phyloP scores from a whole-genome alignment of 2,113 vertebrate species.

The Cinclus mexicanus region DNA sequence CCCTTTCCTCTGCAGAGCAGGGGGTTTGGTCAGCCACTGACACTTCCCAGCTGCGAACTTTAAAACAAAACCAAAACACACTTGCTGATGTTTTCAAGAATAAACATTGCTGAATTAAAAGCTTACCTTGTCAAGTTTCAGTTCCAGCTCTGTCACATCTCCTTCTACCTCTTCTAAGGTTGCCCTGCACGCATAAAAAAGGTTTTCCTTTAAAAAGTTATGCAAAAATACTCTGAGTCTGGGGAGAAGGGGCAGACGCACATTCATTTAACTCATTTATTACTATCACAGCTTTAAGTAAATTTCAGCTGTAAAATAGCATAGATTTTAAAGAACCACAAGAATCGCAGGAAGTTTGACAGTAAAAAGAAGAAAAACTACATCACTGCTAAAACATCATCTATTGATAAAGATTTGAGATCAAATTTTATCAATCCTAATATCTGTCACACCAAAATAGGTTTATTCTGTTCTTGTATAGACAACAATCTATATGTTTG shows the following conservation, averaged over 20 bases:
- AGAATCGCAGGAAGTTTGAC: neutral
- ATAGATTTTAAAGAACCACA: neutral
- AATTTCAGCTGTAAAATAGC: neutral
- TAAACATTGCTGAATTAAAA: neutral
- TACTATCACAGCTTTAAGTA: neutral
- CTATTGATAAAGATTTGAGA: neutral
- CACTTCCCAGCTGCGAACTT: neutral
- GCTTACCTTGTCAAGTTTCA: constrained; percentile 98
- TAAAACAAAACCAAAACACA: neutral
- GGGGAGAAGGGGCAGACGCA: neutral
- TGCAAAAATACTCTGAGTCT: neutral
- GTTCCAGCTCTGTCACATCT: constrained; percentile 94
- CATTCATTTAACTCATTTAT: neutral
- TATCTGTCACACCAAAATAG: neutral
- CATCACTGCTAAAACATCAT: neutral
- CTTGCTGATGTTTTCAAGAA: neutral
- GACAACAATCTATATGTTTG: neutral
- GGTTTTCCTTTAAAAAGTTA: neutral
- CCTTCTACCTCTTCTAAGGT: constrained; percentile 97
- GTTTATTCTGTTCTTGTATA: neutral
- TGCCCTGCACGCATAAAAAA: constrained; percentile 79
- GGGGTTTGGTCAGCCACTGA: fast-evolving
- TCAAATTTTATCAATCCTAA: neutral
- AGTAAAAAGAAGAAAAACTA: neutral
- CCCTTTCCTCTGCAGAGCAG: neutral